Evolutionary conservation across 2,797 vertebrate species (phyloP), one percentile per base, ranked within the genome.

Genomic region (Pristis pectinata): DNA sequence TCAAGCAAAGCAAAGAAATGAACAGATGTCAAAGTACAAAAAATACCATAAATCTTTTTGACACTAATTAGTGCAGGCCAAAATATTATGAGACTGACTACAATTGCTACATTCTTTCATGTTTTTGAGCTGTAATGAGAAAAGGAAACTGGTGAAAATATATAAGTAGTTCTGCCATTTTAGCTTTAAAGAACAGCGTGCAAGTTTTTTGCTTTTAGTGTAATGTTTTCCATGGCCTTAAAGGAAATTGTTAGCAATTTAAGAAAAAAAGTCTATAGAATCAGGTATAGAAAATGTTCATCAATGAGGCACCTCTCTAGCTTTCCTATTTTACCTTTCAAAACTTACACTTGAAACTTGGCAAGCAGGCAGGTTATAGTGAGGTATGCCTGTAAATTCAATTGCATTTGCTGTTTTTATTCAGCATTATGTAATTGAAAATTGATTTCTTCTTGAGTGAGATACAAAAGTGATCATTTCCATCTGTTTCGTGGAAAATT

Each of bases 11-110:
- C 41, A 76, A 94, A 76, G 83, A 87, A 59, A 53, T 72, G 70
- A 94, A 94, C 92, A 94, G 92, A 94, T 94, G 92, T 94, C 92
- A 74, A 76, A 74, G 70, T 74, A 94, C 49, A 44, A 94, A 94
- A 93, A 94, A 94, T 53, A 94, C 70, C 92, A 94, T 94, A 72
- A 94, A 94, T 94, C 92, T 94, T 70, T 76, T 74, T 94, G 92
- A 94, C 92, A 53, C 70, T 94, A 94, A 94, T 94, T 94, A 94
- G 92, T 27, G 2, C 70, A 53, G 70, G 70, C 92, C 70, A 94
- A 94, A 94, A 94, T 76, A 94, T 94, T 53, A 91, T 91, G 92
- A 53, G 92, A 41, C 44, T n/a, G 92, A 53, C 67, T 49, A n/a
- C 92, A 94, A 94, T 94, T 76, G 92, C 41, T 53, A 9, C 92